Conservation (phyloP, 2,888 invertebrate species). For the Aphidius colemani region DNA sequence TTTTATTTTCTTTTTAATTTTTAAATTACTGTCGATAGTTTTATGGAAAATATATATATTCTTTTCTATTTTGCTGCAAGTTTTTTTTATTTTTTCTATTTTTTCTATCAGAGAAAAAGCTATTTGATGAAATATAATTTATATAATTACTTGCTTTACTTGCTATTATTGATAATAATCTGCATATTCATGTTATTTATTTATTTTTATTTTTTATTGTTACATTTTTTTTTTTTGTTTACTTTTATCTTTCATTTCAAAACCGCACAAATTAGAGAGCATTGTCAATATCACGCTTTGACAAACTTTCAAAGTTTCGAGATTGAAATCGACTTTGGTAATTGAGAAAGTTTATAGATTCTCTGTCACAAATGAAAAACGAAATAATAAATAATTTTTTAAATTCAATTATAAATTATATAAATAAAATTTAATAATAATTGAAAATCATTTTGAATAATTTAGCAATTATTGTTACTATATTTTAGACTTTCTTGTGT, state of each 20-base stretch:
- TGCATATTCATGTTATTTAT: slow-evolving; percentile 12
- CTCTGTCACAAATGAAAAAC: slow-evolving; percentile 1
- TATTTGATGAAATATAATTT: no score
- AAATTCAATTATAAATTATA: slow-evolving; percentile 8
- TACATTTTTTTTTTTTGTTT: slow-evolving; percentile 6
- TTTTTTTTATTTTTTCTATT: background rate
- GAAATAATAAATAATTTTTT: slow-evolving; percentile 15
- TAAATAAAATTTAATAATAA: background rate
- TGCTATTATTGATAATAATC: slow-evolving; percentile 20
- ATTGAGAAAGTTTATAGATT: background rate
- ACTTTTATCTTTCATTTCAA: background rate
- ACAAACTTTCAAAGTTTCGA: slow-evolving; percentile 20
- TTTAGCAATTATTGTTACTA: no score
- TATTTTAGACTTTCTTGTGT: no score
- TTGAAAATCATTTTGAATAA: no score
- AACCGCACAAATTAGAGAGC: slow-evolving; percentile 24
- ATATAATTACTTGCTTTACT: no score
- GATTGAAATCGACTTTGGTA: slow-evolving; percentile 15
- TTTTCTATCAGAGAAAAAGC: no score
- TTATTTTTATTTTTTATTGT: background rate
- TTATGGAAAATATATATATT: slow-evolving; percentile 20
- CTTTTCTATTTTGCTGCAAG: background rate
- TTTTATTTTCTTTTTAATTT: background rate
- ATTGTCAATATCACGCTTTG: slow-evolving; percentile 17
- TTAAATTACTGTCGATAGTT: slow-evolving; percentile 39